Conservation (phyloP, 2,888 invertebrate species). For the Yponomeuta plumbellus region DNA sequence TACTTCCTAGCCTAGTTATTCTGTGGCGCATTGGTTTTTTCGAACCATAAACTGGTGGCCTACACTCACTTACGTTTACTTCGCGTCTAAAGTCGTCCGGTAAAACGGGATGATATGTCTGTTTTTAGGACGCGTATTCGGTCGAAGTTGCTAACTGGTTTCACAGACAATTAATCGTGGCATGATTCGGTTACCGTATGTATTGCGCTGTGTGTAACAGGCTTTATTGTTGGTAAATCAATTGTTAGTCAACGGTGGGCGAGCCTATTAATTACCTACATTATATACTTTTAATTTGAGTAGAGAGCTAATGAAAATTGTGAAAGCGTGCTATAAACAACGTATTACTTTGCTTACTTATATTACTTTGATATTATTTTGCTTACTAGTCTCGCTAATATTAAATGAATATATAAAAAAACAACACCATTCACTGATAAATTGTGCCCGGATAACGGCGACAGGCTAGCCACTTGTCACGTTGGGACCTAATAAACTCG, state of each 20-base stretch:
- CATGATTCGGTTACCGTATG: slow-evolving; percentile 61
- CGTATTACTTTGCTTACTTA: no score
- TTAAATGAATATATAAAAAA: no score
- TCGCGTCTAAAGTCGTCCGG: not conserved
- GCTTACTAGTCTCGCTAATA: no score
- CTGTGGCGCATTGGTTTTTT: not conserved
- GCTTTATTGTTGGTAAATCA: slow-evolving; percentile 55
- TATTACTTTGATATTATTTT: no score
- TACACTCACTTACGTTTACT: not conserved
- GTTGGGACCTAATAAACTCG: no score
- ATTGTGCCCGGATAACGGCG: no score
- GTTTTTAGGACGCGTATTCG: slow-evolving; percentile 67
- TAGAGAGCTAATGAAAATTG: no score
- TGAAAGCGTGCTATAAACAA: no score
- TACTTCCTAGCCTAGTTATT: not conserved
- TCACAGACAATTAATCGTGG: slow-evolving; percentile 72
- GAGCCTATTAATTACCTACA: not conserved
- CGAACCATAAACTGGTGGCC: not conserved
- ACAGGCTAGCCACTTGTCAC: no score
- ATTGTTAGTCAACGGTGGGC: slow-evolving; percentile 35
- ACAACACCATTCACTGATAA: no score
- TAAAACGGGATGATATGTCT: slow-evolving; percentile 21
- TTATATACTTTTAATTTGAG: not conserved
- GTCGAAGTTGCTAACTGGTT: slow-evolving; percentile 55
- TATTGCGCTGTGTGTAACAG: slow-evolving; percentile 38